Evolutionary conservation across 2,888 invertebrate species (phyloP), one percentile per base, ranked within the genome.

Genomic region (Cerceris ruficornis): DNA sequence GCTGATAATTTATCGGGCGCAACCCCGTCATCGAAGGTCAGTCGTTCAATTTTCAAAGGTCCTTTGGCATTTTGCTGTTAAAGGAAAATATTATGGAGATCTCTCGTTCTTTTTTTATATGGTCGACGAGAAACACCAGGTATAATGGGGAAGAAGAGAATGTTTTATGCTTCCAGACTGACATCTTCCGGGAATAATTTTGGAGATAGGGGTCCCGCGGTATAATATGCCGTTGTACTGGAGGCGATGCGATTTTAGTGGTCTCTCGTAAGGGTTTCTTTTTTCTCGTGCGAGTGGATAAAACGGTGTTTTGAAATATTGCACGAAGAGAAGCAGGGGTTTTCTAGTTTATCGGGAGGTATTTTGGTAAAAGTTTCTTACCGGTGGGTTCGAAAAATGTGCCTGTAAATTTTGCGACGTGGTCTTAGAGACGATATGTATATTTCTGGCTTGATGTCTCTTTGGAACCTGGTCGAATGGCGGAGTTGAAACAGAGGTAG

Each of bases 1-100:
- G 82, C 76, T 79, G 84, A 82, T 87, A 85, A 87, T 87, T 86
- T 87, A 87, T 87, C 78, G 82, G 83, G 81, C 79, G 82, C 80
- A 83, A 86, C 82, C 83, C 82, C 64, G 70, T 69, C 68, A 64
- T 58, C 75, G 73, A 62, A 72, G 71, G 66, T 59, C 60, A 28
- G 57, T 43, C 49, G 78, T 69, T 75, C 75, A 70, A 84, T 84
- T 84, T 84, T 84, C 80, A 66, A 82, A 73, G 69, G 81, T 54
- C 11, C 17, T 9, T 7, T 14, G 13, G 41, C 69, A 55, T 59
- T 58, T 17, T 59, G 65, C 52, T 1, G 52, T 13, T 52, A 52
- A 14, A 13, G 14, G n/a, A 49, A 17, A 55, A 70, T 66, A 55
- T 49, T 66, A 49, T 49, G 39, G 43, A 11, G 46, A 11, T 46